Evolutionary conservation across 2,888 invertebrate genomes (phyloP).

Genomic region (Leptopilina syphax): DNA sequence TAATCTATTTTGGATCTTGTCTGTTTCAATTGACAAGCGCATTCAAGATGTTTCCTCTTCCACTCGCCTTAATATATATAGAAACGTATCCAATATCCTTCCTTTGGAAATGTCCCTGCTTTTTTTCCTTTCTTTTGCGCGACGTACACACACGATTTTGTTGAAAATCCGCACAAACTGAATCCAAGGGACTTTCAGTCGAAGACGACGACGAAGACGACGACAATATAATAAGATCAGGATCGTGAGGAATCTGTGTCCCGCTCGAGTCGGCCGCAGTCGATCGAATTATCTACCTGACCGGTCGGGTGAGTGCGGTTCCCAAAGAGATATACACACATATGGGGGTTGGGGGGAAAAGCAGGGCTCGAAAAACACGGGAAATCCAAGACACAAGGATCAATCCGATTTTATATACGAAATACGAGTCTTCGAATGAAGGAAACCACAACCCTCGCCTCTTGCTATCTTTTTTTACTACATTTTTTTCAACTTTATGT

Average conservation of each 20-base stretch:
- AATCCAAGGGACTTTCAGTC: slow-evolving; percentile 44
- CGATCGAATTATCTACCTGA: slow-evolving; percentile 57
- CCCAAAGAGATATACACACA: slow-evolving; percentile 6
- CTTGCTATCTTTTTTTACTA: no score
- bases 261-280: slow-evolving; percentile 53
- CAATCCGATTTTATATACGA: slow-evolving; percentile 4
- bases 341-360: no score
- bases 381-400: slow-evolving; percentile 24
- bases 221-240: slow-evolving; percentile 58
- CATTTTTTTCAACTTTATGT: no score
- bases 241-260: slow-evolving; percentile 58
- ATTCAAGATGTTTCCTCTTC: slow-evolving; percentile 17
- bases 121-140: not conserved
- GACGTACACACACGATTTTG: not conserved
- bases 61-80: not conserved
- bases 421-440: not conserved
- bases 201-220: not conserved
- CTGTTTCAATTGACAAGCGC: slow-evolving; percentile 30
- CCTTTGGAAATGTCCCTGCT: slow-evolving; percentile 7
- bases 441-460: no score
- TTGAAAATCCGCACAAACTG: slow-evolving; percentile 50
- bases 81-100: not conserved
- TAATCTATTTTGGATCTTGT: slow-evolving; percentile 33
- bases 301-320: slow-evolving; percentile 48
- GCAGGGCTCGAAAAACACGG: not conserved